A percentile compares a stretch with the other conserved stretches of the same genome.
Evolutionary conservation across 2,113 vertebrate species (phyloP).

Genomic region (Taurulus bubalis): DNA sequence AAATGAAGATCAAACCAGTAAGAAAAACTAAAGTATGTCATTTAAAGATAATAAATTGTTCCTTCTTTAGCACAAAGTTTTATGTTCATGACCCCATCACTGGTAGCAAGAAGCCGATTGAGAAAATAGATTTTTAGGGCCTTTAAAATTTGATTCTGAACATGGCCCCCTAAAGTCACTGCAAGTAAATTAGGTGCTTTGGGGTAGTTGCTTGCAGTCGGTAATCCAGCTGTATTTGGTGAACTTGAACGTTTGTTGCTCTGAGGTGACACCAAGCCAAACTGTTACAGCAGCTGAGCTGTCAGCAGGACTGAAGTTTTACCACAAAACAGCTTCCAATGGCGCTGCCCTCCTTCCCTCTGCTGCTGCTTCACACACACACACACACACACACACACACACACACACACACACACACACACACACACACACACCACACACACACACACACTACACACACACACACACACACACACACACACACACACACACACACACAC

Average conservation of each 20-base stretch:
- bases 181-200: neutral
- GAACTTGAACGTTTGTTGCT: conserved; percentile 9
- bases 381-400: no score
- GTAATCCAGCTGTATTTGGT: neutral
- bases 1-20: neutral
- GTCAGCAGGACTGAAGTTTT: conserved; percentile 17
- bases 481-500: no score
- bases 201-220: neutral
- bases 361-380: conserved; percentile 25
- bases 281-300: conserved; percentile 17
- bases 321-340: conserved; percentile 2
- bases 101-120: neutral
- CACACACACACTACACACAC: no score
- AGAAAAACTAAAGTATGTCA: neutral
- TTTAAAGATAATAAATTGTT: neutral
- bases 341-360: conserved; percentile 6
- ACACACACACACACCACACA: conserved; percentile 27
- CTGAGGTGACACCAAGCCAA: conserved; percentile 24
- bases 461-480: conserved; percentile 8
- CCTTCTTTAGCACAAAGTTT: neutral
- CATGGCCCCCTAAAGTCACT: no score
- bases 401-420: conserved; percentile 56
- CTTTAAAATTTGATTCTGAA: no score
- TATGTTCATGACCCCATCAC: neutral
- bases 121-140: no score